Base-by-base conservation (phyloP, 1,140 invertebrate genomes). In the Drosophila cardini region DNA sequence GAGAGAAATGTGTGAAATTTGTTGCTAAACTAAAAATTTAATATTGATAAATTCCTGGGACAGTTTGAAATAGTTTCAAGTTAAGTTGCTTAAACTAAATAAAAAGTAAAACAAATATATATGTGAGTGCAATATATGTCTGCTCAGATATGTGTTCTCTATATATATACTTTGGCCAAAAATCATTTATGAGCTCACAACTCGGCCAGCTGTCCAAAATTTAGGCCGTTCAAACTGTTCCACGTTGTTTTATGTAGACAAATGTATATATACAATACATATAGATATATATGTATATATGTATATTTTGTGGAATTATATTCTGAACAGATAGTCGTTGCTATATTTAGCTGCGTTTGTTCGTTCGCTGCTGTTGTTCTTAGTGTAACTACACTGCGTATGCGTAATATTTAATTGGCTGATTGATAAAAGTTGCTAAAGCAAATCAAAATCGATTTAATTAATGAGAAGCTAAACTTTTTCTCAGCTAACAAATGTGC, bases 261-360 rank as follows among this genome's bases (percentile, higher is more conserved):
- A 4, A 26, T 26, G 4, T 26, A 26, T 26, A 26, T 26, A 26
- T 26, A 26, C 21, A 10, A 34, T 15, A 70, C 32, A 61, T 61
- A 26, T 63, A 34, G 53, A 21, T 65, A 40, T 16, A 34, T 18
- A 11, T 36, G 6, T 64, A 9, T 53, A 7, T 10, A 4, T 16
- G 16, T 50, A 11, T 43, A 42, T 67, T 32, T 10, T 48, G 11
- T 8, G 30, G 32, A 52, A 52, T 21, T 16, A 34, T 71, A n/a
- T 71, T 34, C 48, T 45, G 36, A 16, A 56, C 18, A 60, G 45
- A 48, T 16, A 50, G 16, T 11, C n/a, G 13, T 30, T 16, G n/a
- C 60, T 85, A 86, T 78, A 82, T 87, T 87, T 86, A 85, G 83
- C 58, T 26, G n/a, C 60, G 38, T 38, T 71, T 18, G 36, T 38